phyloP scores from a whole-genome alignment of 1,140 invertebrate species.

The Bombus affinis region DNA sequence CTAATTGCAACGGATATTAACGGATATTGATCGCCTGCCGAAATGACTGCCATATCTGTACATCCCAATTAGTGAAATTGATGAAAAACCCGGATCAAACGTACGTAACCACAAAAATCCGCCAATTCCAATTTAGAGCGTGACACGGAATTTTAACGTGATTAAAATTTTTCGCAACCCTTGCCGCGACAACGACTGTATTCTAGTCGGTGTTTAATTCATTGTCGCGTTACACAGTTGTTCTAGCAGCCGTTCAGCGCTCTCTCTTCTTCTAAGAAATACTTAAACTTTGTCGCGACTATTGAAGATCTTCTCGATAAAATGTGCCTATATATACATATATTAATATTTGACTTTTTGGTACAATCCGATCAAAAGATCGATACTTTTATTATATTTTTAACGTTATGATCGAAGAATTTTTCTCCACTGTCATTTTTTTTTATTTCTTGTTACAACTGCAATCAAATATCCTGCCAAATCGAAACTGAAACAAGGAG shows the following conservation, averaged over 20 bases:
- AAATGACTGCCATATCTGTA: slow-evolving; percentile 37
- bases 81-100: slow-evolving; percentile 57
- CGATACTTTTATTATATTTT: no score
- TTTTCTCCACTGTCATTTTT: no score
- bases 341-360: no score
- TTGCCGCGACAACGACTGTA: neutral
- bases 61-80: slow-evolving; percentile 50
- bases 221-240: neutral
- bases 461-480: no score
- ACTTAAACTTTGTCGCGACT: no score
- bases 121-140: slow-evolving; percentile 51
- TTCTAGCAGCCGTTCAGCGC: neutral
- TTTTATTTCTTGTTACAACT: no score
- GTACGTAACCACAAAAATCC: slow-evolving; percentile 38
- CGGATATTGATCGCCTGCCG: slow-evolving; percentile 52
- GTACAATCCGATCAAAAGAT: no score
- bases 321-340: no score
- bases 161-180: slow-evolving; percentile 39
- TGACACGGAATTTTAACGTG: slow-evolving; percentile 31
- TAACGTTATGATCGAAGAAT: no score
- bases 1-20: slow-evolving; percentile 63
- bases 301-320: no score
- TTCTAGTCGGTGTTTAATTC: neutral
- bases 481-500: no score
- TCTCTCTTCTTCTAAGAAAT: no score